Percentiles rank a stretch among this genome's conserved stretches.
These are phyloP conservation scores for Dipodomys merriami DNA, from an alignment of 2,113 vertebrate species.

Conservation along the genomic window DNA sequence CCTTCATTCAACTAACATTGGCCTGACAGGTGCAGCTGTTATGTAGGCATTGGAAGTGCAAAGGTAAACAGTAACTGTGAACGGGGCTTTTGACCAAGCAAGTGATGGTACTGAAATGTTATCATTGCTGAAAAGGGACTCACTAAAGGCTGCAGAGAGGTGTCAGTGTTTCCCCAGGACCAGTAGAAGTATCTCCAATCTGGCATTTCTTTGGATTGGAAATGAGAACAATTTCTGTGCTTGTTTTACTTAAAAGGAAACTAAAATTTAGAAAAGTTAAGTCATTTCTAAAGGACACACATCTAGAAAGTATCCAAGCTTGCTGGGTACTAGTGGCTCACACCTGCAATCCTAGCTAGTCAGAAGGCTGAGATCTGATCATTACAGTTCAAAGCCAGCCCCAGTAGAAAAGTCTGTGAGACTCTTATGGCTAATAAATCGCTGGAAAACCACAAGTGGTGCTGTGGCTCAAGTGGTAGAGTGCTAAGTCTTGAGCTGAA, in stretches of 20 bases:
- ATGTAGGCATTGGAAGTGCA: background rate
- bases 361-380: too few species aligned
- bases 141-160: background rate
- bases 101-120: background rate
- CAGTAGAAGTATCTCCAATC: background rate
- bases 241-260: conserved; percentile 30
- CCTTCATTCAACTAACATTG: background rate
- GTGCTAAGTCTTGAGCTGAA: too few species aligned
- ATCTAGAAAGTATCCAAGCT: conserved; percentile 3
- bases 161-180: background rate
- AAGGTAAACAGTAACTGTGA: background rate
- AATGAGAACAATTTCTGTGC: background rate
- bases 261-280: conserved; percentile 14
- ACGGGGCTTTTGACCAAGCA: background rate
- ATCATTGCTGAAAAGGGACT: background rate
- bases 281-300: background rate
- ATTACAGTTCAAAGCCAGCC: too few species aligned
- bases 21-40: background rate
- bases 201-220: background rate
- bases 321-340: too few species aligned
- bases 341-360: too few species aligned
- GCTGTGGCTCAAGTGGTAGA: too few species aligned
- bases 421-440: too few species aligned
- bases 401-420: too few species aligned
- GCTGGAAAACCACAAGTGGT: too few species aligned